Conservation (phyloP, 2,797 vertebrate species). For the Micrastur ruficollis region DNA sequence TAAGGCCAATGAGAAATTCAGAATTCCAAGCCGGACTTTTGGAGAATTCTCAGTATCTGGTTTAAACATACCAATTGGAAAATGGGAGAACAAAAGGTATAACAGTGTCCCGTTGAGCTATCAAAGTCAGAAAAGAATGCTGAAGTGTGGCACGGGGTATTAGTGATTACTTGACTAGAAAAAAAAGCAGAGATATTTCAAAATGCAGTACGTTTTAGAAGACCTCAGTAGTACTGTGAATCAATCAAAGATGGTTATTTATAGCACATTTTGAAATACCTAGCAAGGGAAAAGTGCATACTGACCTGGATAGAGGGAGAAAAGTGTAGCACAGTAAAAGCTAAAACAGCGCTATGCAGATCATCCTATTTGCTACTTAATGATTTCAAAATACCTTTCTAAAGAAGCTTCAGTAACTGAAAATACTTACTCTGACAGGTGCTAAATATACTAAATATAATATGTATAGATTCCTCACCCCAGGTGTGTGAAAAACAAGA, state of each 20-base stretch:
- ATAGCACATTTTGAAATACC: neutral
- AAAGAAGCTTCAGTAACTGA: neutral
- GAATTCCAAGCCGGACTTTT: neutral
- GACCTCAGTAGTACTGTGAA: neutral
- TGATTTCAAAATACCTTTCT: neutral
- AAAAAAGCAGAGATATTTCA: neutral
- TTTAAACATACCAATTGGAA: neutral
- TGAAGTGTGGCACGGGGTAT: neutral
- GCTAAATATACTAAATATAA: neutral
- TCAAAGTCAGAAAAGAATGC: neutral
- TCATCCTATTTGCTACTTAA: neutral
- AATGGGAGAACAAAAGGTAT: neutral
- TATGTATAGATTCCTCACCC: neutral
- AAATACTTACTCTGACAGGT: neutral
- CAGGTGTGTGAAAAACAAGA: neutral
- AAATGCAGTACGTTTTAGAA: neutral
- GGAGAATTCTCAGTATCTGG: neutral
- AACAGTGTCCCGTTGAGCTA: neutral
- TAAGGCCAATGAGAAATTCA: neutral
- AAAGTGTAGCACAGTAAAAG: neutral
- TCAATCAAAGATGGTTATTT: slow-evolving; percentile 10
- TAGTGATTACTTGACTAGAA: neutral
- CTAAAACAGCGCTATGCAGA: neutral
- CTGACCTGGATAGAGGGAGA: neutral
- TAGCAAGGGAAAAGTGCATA: neutral